Evolutionary conservation across 2,797 vertebrate species (phyloP).

Genomic region (Syndactyla subalaris): DNA sequence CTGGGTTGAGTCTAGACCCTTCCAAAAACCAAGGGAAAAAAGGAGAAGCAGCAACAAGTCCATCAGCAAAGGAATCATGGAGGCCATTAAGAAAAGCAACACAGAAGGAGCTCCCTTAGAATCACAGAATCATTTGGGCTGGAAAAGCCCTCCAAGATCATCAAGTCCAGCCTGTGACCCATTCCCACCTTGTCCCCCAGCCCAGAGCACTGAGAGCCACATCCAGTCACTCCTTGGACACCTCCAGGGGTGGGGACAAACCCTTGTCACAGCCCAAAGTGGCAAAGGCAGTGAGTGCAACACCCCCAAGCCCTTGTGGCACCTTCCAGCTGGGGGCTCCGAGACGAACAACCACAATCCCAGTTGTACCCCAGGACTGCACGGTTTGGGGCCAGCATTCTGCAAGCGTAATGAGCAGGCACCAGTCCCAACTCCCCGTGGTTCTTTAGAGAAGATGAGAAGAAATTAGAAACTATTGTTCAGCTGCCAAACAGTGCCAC

Average conservation of each 20-base stretch:
- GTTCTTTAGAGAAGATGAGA: background rate
- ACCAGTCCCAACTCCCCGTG: background rate
- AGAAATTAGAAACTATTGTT: slow-evolving; percentile 15
- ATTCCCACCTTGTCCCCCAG: background rate
- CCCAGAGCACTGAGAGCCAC: background rate
- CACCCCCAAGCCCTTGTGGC: background rate
- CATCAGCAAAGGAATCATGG: background rate
- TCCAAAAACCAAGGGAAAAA: background rate
- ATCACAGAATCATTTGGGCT: background rate
- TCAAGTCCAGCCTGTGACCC: background rate
- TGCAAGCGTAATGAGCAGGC: background rate
- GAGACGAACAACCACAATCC: background rate
- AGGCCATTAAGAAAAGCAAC: background rate
- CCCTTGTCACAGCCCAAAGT: background rate
- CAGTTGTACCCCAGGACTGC: accelerated
- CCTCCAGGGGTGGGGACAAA: background rate
- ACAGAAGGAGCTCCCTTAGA: background rate
- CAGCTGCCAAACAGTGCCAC: background rate
- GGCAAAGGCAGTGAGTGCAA: background rate
- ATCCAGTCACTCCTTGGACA: accelerated
- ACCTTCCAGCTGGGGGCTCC: background rate
- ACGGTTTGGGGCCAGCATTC: background rate
- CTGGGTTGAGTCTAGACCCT: background rate
- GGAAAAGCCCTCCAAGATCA: background rate
- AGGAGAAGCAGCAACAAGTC: background rate